phyloP scores from a whole-genome alignment of 2,797 vertebrate species.

The Gallinago solitaria region DNA sequence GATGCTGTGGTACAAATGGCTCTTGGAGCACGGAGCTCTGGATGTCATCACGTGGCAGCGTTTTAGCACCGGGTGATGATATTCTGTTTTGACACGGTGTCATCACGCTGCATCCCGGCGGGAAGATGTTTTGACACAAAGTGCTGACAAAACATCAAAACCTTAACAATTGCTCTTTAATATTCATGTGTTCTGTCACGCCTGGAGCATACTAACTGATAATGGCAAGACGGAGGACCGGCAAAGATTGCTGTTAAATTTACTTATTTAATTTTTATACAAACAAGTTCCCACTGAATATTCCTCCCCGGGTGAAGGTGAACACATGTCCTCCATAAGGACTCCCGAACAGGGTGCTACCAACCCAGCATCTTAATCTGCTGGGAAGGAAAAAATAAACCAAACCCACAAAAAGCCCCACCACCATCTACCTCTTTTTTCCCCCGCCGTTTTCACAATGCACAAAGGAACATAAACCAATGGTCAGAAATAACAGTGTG shows the following conservation, averaged over 20 bases:
- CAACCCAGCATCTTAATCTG: background rate
- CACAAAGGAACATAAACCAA: background rate
- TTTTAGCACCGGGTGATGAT: background rate
- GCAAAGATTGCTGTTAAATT: background rate
- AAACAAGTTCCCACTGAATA: background rate
- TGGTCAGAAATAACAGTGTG: background rate
- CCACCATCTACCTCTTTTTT: background rate
- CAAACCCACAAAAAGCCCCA: background rate
- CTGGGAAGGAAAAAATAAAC: background rate
- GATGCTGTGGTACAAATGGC: background rate
- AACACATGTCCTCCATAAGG: background rate
- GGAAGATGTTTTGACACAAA: constrained; percentile 64
- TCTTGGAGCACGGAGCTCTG: background rate
- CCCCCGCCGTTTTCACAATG: background rate
- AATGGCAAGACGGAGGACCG: background rate
- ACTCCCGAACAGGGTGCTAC: background rate
- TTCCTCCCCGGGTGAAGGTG: background rate
- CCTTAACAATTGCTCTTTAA: constrained; percentile 51
- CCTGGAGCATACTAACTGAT: constrained; percentile 22
- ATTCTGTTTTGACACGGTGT: constrained; percentile 62
- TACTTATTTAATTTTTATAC: background rate
- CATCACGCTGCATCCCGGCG: background rate
- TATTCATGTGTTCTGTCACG: constrained; percentile 47
- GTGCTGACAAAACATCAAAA: constrained; percentile 66
- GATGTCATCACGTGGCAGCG: constrained; percentile 23